These are phyloP conservation scores for Tetropium fuscum DNA, from an alignment of 2,888 invertebrate species.

Conservation along the genomic window DNA sequence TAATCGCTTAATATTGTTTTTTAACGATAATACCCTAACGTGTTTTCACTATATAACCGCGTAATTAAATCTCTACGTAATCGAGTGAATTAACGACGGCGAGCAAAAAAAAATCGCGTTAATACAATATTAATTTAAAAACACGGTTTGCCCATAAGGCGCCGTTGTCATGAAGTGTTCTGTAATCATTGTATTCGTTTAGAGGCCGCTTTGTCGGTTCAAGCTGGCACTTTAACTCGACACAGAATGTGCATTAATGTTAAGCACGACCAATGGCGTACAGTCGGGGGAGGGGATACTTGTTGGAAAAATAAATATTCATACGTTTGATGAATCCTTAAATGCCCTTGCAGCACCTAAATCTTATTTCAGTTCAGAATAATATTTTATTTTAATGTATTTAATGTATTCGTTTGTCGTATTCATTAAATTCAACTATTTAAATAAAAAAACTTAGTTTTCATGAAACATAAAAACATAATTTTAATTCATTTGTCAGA, in stretches of 20 bases:
- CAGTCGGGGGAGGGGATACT: background rate
- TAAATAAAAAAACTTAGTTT: too few species aligned
- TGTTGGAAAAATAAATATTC: too few species aligned
- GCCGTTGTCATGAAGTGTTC: constrained; percentile 39
- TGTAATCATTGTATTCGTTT: constrained; percentile 54
- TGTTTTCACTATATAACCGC: constrained; percentile 27
- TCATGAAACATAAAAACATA: too few species aligned
- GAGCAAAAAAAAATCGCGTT: constrained; percentile 37
- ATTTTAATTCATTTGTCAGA: too few species aligned
- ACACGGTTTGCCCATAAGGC: constrained; percentile 48
- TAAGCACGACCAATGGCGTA: constrained; percentile 16
- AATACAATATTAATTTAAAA: constrained; percentile 46
- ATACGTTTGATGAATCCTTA: too few species aligned
- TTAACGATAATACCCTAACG: constrained; percentile 1
- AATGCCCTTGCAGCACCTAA: too few species aligned
- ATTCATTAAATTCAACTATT: too few species aligned
- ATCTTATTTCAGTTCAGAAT: too few species aligned
- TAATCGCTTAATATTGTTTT: constrained; percentile 7
- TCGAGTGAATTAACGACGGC: constrained; percentile 39
- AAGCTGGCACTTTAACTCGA: constrained; percentile 52
- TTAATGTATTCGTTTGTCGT: too few species aligned
- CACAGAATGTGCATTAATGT: constrained; percentile 57
- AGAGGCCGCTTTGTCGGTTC: constrained; percentile 53
- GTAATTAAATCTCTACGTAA: constrained; percentile 48
- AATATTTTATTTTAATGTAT: too few species aligned